phyloP scores from a whole-genome alignment of 2,113 vertebrate species.

The Triplophysa siluroides region DNA sequence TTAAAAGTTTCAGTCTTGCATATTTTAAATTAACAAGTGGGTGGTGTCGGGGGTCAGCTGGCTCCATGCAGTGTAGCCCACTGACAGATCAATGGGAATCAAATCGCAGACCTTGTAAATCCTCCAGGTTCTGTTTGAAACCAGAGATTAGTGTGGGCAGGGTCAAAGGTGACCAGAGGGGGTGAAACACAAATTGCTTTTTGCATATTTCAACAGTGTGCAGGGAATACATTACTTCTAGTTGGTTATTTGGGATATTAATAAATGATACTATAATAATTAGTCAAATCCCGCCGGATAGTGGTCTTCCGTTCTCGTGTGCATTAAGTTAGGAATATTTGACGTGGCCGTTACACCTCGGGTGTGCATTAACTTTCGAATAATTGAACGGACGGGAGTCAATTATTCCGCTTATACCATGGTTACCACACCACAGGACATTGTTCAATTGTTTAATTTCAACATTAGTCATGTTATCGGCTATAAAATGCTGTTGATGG shows the following conservation, averaged over 20 bases:
- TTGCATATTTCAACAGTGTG: slow-evolving; percentile 42
- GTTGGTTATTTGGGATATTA: slow-evolving; percentile 40
- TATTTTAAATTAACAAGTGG: slow-evolving; percentile 27
- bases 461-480: no score
- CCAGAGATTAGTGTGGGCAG: slow-evolving; percentile 12
- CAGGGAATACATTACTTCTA: slow-evolving; percentile 20
- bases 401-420: no score
- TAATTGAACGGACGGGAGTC: no score
- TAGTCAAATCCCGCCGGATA: not conserved
- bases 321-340: no score
- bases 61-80: slow-evolving; percentile 14
- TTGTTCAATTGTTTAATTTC: no score
- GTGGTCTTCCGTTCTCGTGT: slow-evolving; percentile 11
- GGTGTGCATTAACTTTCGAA: no score
- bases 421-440: no score
- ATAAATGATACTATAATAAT: slow-evolving; percentile 38
- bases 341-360: no score
- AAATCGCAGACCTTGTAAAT: slow-evolving; percentile 37
- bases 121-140: not conserved
- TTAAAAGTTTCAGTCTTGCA: slow-evolving; percentile 13
- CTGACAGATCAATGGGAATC: slow-evolving; percentile 34
- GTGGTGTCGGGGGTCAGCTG: slow-evolving; percentile 30
- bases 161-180: slow-evolving; percentile 5
- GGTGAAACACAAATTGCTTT: slow-evolving; percentile 22
- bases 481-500: no score